Conservation (phyloP, 2,888 invertebrate genomes). For the Myopa tessellatipennis region DNA sequence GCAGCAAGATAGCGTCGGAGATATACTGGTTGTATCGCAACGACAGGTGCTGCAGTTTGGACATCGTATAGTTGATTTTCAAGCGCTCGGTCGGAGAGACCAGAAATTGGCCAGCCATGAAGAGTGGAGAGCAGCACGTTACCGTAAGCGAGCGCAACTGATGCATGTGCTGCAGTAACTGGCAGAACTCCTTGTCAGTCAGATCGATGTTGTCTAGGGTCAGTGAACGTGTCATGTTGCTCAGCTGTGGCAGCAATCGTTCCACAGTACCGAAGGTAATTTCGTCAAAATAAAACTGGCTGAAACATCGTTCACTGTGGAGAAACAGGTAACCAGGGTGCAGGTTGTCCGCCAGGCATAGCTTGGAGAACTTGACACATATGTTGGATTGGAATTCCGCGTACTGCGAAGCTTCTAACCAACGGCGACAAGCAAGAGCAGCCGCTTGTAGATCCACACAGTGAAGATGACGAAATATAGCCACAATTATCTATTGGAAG, state of each 20-base stretch:
- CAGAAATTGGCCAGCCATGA: slow-evolving; percentile 79
- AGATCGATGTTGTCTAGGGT: slow-evolving; percentile 74
- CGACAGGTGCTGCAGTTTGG: slow-evolving; percentile 72
- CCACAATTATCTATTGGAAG: slow-evolving; percentile 72
- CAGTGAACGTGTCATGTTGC: slow-evolving; percentile 71
- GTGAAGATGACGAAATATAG: slow-evolving; percentile 74
- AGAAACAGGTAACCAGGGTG: slow-evolving; percentile 59
- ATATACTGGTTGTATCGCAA: slow-evolving; percentile 78
- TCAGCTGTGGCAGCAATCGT: slow-evolving; percentile 72
- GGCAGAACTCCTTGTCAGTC: slow-evolving; percentile 74
- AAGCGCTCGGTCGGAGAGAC: slow-evolving; percentile 71
- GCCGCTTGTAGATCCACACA: slow-evolving; percentile 76
- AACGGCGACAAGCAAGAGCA: slow-evolving; percentile 74
- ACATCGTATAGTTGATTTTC: slow-evolving; percentile 64
- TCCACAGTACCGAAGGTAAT: slow-evolving; percentile 63
- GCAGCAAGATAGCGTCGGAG: slow-evolving; percentile 79
- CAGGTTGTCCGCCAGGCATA: slow-evolving; percentile 60
- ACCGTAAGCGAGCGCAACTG: slow-evolving; percentile 73
- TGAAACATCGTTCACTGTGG: slow-evolving; percentile 57
- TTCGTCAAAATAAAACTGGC: slow-evolving; percentile 61
- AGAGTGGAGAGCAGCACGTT: slow-evolving; percentile 76
- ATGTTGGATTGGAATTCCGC: slow-evolving; percentile 67
- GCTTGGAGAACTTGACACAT: slow-evolving; percentile 60
- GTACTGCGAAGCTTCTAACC: slow-evolving; percentile 77
- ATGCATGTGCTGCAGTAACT: slow-evolving; percentile 71